Conservation (phyloP, 2,888 invertebrate genomes). For the Nomada hirtipes region DNA sequence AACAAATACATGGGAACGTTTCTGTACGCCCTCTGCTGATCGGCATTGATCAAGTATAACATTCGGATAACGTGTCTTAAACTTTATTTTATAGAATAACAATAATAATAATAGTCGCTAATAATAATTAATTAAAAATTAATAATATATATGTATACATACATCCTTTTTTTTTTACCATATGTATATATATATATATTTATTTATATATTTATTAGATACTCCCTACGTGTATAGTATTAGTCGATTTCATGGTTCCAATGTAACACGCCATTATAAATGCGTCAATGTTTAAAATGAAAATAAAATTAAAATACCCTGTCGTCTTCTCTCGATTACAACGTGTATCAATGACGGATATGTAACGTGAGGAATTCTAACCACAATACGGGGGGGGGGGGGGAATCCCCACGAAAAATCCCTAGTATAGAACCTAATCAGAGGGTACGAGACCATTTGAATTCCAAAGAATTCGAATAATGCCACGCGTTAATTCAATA, state of each 20-base stretch:
- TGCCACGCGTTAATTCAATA: neutral
- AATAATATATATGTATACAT: constrained; percentile 52
- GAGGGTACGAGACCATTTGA: neutral
- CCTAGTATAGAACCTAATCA: neutral
- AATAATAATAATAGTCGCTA: constrained; percentile 66
- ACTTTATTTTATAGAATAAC: constrained; percentile 77
- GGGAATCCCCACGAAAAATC: neutral
- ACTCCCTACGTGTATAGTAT: constrained; percentile 84
- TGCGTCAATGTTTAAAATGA: constrained; percentile 65
- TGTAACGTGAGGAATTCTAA: too few species aligned
- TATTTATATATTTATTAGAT: constrained; percentile 44
- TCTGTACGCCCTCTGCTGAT: constrained; percentile 50
- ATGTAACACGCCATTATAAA: constrained; percentile 72
- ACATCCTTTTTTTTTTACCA: constrained; percentile 43
- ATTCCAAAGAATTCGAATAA: neutral
- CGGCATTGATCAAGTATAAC: constrained; percentile 64
- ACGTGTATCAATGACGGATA: neutral
- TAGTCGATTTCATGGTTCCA: constrained; percentile 67
- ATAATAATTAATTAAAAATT: constrained; percentile 62
- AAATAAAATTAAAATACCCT: constrained; percentile 58
- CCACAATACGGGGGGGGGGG: too few species aligned
- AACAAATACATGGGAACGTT: constrained; percentile 10
- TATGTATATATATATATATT: constrained; percentile 49
- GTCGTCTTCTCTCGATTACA: constrained; percentile 40
- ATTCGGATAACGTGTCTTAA: constrained; percentile 79